Evolutionary conservation across 2,797 vertebrate species (phyloP).

Genomic region (Siniperca scherzeri): DNA sequence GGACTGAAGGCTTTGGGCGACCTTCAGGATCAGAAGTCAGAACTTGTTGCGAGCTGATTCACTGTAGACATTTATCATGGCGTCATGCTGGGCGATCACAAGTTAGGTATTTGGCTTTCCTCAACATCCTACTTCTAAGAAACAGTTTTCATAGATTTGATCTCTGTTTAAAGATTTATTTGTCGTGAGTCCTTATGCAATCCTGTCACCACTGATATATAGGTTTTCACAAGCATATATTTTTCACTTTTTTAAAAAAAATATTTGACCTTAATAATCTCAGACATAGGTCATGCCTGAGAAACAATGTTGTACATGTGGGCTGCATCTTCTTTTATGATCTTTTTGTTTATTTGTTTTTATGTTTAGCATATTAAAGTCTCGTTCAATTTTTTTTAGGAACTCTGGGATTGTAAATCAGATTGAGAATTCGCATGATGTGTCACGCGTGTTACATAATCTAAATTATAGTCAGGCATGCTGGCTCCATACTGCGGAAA

Average conservation of each 20-base stretch:
- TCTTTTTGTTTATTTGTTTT: slow-evolving; percentile 38
- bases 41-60: slow-evolving; percentile 35
- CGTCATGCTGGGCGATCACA: slow-evolving; percentile 35
- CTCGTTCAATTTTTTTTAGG: slow-evolving; percentile 59
- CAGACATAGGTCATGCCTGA: background rate
- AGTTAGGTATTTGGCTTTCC: slow-evolving; percentile 38
- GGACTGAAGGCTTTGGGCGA: slow-evolving; percentile 26
- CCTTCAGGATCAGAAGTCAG: slow-evolving; percentile 49
- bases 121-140: slow-evolving; percentile 37
- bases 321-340: slow-evolving; percentile 16
- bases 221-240: slow-evolving; percentile 24
- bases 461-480: slow-evolving; percentile 68
- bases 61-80: slow-evolving; percentile 23
- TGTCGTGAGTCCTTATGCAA: slow-evolving; percentile 20
- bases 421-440: slow-evolving; percentile 44
- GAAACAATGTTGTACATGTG: slow-evolving; percentile 2
- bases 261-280: slow-evolving; percentile 6
- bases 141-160: slow-evolving; percentile 34
- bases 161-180: slow-evolving; percentile 41
- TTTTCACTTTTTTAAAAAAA: background rate
- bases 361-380: slow-evolving; percentile 41
- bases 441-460: slow-evolving; percentile 69
- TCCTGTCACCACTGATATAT: slow-evolving; percentile 1
- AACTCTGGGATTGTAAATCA: slow-evolving; percentile 68
- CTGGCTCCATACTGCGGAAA: slow-evolving; percentile 58